phyloP scores from a whole-genome alignment of 2,113 vertebrate species.

The Alectura lathami region DNA sequence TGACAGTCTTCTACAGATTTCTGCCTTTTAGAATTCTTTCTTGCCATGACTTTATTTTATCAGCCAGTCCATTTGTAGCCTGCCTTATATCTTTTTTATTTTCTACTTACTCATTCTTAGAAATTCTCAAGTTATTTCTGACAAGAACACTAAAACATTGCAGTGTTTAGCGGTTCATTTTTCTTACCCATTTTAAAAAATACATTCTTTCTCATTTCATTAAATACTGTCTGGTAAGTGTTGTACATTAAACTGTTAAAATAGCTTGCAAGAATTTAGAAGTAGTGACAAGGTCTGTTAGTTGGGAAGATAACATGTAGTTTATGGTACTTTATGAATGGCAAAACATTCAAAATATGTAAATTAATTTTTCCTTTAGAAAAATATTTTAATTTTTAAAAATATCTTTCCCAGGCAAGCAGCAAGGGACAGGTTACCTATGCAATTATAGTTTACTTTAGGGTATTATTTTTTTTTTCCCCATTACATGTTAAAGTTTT shows the following conservation, averaged over 20 bases:
- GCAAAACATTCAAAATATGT: background rate
- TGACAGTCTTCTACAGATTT: background rate
- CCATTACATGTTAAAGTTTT: slow-evolving; percentile 22
- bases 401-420: background rate
- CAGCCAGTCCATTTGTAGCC: background rate
- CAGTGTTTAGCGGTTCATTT: background rate
- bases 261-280: background rate
- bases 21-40: background rate
- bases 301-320: background rate
- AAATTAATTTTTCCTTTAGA: background rate
- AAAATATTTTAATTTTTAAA: background rate
- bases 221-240: background rate
- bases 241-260: background rate
- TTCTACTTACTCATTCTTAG: background rate
- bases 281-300: background rate
- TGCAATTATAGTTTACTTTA: slow-evolving; percentile 2
- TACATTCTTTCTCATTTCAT: background rate
- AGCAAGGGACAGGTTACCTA: background rate
- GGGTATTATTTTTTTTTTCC: slow-evolving; percentile 2
- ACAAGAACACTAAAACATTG: background rate
- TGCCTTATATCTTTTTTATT: background rate
- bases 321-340: background rate
- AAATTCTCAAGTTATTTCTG: background rate
- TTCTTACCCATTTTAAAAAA: background rate
- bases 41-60: background rate